Evolutionary conservation across 2,888 invertebrate genomes (phyloP).

Genomic region (Limenitis camilla): DNA sequence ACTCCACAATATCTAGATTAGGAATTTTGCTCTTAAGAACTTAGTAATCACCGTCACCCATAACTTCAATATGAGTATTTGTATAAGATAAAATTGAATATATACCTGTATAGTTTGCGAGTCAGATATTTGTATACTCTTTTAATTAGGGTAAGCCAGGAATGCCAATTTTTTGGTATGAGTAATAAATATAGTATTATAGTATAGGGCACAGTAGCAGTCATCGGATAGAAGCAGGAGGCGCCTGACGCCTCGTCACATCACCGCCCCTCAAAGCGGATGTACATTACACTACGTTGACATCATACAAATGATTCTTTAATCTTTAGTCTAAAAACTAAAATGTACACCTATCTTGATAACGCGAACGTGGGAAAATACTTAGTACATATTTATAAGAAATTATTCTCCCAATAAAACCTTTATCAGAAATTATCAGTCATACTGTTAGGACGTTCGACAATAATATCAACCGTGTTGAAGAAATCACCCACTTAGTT

Average conservation of each 20-base stretch:
- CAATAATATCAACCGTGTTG: too few species aligned
- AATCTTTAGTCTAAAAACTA: slow-evolving; percentile 20
- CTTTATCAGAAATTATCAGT: too few species aligned
- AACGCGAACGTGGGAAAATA: slow-evolving; percentile 39
- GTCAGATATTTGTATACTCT: too few species aligned
- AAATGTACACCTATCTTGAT: slow-evolving; percentile 21
- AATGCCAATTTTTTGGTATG: background rate
- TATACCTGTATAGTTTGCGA: too few species aligned
- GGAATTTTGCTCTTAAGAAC: too few species aligned
- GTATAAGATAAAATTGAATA: too few species aligned
- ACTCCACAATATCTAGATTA: too few species aligned
- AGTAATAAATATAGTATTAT: slow-evolving; percentile 7
- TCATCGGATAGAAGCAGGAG: slow-evolving; percentile 27
- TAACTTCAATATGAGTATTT: too few species aligned
- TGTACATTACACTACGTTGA: slow-evolving; percentile 57
- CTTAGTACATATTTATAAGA: slow-evolving; percentile 13
- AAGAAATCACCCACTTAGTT: too few species aligned
- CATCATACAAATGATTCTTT: slow-evolving; percentile 40
- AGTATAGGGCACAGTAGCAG: slow-evolving; percentile 16
- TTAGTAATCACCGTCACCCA: too few species aligned
- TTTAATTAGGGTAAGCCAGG: background rate
- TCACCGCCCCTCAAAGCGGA: slow-evolving; percentile 45
- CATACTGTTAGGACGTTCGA: too few species aligned
- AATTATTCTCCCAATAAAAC: too few species aligned
- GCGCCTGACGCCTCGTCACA: slow-evolving; percentile 7